phyloP scores from a whole-genome alignment of 2,113 vertebrate species.

The Lasiurus borealis region DNA sequence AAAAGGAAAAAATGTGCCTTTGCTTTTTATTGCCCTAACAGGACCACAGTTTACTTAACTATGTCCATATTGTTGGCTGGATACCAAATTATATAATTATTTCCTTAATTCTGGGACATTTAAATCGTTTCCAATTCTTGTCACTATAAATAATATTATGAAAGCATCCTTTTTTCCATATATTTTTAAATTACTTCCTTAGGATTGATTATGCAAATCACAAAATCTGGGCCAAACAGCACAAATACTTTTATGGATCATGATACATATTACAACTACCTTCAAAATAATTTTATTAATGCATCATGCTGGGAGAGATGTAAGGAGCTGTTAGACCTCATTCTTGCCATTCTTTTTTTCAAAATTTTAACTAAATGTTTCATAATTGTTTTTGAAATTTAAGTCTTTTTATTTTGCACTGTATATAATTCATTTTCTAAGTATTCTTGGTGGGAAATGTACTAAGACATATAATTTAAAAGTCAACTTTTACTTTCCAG shows the following conservation, averaged over 20 bases:
- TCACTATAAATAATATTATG: slow-evolving; percentile 53
- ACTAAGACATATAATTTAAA: slow-evolving; percentile 32
- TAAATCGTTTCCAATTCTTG: slow-evolving; percentile 53
- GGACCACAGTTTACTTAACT: slow-evolving; percentile 30
- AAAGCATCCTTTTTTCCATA: slow-evolving; percentile 26
- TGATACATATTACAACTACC: neutral
- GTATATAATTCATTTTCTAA: neutral
- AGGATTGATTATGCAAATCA: slow-evolving; percentile 7
- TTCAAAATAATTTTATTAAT: neutral
- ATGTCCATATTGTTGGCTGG: slow-evolving; percentile 53
- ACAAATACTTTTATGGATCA: neutral
- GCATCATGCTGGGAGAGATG: neutral
- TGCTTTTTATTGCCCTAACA: neutral
- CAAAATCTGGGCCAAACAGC: slow-evolving; percentile 2
- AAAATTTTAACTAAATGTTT: neutral
- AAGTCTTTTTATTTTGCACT: neutral
- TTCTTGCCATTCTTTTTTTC: neutral
- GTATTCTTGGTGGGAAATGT: neutral
- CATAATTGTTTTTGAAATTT: slow-evolving; percentile 18
- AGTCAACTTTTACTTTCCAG: neutral
- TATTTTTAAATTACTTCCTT: slow-evolving; percentile 43
- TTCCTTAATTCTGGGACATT: slow-evolving; percentile 53
- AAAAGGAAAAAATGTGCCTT: slow-evolving; percentile 52
- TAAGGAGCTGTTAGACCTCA: neutral
- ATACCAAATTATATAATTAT: slow-evolving; percentile 55